Evolutionary conservation across 2,888 invertebrate species (phyloP), one percentile per base, ranked within the genome.

Genomic region (Neoascia interrupta): DNA sequence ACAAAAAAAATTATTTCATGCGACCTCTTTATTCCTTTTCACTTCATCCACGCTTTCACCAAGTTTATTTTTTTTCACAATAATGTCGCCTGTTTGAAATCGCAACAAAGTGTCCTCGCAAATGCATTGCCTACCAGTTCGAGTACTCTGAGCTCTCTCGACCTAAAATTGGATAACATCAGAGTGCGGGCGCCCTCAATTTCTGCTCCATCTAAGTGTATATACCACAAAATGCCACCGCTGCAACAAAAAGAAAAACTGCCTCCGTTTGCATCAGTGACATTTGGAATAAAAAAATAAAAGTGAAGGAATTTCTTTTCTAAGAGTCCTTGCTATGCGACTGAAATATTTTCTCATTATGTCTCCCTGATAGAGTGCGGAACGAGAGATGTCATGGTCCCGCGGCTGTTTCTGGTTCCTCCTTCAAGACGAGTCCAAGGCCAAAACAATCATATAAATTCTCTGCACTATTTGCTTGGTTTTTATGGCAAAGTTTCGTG

Each of bases 341-440:
- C 49, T 72, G 70, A 72, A 72, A 66, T 53, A 70, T 70, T 76
- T n/a, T 76, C 70, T 70, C 54, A 76, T 72, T 76, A 72, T 66
- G 60, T 47, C 51, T 64, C 47, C 10, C 43, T 56, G 26, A 69
- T 37, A 45, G 28, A 36, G n/a, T 13, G n/a, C 8, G 6, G 13
- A 13, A 6, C 11, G 37, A 21, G 41, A 43, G 53, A 66, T 74
- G 53, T 60, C 53, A 74, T 53, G 66, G 51, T 73, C 43, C 34
- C 56, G 49, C 51, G 49, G 63, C 39, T 34, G 69, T 28, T 4
- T 8, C 1, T 47, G 13, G 23, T 73, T 58, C 63, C 51, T 37
- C 41, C 36, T 47, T 11, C 47, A 16, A 39, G 19, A 21, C 23
- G 41, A 54, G 53, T 64, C 47, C 70, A 76, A 72, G 76, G 64